A percentile compares a stretch with the other conserved stretches of the same genome.
Conservation (phyloP, 2,113 vertebrate species). For the Oenanthe oenanthe region DNA sequence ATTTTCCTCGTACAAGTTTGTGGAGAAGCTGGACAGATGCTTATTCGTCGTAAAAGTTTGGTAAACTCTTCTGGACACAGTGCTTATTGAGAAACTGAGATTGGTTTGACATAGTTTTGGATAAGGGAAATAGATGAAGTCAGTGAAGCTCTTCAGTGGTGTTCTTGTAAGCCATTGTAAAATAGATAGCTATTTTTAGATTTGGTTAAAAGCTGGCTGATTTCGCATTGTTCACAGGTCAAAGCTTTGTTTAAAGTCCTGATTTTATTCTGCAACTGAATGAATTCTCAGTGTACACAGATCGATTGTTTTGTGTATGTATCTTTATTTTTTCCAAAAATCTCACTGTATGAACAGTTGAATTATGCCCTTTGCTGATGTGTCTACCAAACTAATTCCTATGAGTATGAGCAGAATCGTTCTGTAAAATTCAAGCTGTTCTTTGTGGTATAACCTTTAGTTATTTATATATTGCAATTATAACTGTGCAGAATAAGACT, state of each 20-base stretch:
- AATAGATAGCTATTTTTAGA: conserved; percentile 76
- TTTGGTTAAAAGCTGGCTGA: conserved; percentile 79
- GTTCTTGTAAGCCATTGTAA: conserved; percentile 78
- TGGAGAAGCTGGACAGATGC: conserved; percentile 62
- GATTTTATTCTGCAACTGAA: conserved; percentile 82
- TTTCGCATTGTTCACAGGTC: conserved; percentile 80
- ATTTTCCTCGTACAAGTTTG: conserved; percentile 52
- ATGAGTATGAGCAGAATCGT: conserved; percentile 76
- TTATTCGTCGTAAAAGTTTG: conserved; percentile 49
- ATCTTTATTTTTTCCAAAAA: conserved; percentile 78
- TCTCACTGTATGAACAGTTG: conserved; percentile 77
- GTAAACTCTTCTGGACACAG: conserved; percentile 64
- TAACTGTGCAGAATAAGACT: conserved; percentile 80
- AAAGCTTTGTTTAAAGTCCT: conserved; percentile 80
- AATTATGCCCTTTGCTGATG: conserved; percentile 77
- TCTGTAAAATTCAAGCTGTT: conserved; percentile 77
- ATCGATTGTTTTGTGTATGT: conserved; percentile 80
- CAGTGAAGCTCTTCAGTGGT: conserved; percentile 69
- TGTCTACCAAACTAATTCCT: conserved; percentile 76
- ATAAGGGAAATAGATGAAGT: conserved; percentile 72
- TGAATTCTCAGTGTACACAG: conserved; percentile 78
- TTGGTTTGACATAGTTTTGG: conserved; percentile 68
- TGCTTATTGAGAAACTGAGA: conserved; percentile 73
- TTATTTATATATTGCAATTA: conserved; percentile 78
- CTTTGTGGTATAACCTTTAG: conserved; percentile 78